phyloP scores from a whole-genome alignment of 2,888 invertebrate species.

The Lasioglossum pauxillum region DNA sequence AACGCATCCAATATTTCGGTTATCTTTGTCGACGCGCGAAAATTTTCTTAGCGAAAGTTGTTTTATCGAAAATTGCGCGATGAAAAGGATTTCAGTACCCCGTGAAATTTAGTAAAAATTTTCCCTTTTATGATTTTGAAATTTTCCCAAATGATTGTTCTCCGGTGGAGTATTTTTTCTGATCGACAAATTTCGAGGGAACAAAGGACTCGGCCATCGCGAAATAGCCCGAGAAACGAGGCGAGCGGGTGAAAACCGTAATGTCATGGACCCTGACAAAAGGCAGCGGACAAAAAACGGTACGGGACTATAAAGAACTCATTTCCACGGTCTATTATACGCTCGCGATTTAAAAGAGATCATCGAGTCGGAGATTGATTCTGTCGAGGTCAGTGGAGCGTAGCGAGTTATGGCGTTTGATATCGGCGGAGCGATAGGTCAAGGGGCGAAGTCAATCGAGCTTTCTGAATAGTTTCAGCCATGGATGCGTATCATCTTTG shows the following conservation, averaged over 20 bases:
- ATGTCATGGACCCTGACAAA: background rate
- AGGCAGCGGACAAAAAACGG: constrained; percentile 4
- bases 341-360: constrained; percentile 34
- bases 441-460: constrained; percentile 61
- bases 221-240: background rate
- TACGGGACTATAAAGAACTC: constrained; percentile 6
- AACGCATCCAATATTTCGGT: background rate
- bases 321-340: constrained; percentile 41
- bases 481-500: constrained; percentile 7
- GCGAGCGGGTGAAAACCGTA: background rate
- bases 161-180: background rate
- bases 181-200: background rate
- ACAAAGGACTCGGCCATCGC: background rate
- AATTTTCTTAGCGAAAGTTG: background rate
- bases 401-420: constrained; percentile 64
- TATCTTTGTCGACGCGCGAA: background rate
- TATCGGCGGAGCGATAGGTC: constrained; percentile 64
- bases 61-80: background rate
- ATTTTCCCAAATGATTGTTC: background rate
- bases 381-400: constrained; percentile 48
- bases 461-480: constrained; percentile 40
- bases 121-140: no score
- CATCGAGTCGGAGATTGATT: constrained; percentile 51
- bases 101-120: background rate
- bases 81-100: background rate